Conservation (phyloP, 1,140 invertebrate genomes). For the Drosophila yakuba region DNA sequence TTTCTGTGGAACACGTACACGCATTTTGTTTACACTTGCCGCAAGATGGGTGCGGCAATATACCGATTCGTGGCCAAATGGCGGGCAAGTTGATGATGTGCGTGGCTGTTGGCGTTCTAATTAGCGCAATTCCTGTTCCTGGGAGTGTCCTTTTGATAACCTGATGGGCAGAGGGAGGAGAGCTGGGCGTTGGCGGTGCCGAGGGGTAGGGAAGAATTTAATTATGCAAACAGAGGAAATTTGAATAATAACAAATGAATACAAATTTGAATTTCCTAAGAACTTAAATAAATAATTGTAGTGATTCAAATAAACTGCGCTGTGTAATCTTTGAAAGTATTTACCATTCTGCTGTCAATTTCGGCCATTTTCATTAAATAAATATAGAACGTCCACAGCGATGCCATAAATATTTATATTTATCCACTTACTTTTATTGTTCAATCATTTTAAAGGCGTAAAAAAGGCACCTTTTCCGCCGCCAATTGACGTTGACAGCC, state of each 20-base stretch:
- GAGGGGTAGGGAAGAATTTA: constrained; percentile 1
- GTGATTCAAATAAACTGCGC: background rate
- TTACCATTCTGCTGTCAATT: no score
- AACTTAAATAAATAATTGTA: background rate
- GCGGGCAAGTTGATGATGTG: constrained; percentile 49
- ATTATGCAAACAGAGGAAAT: no score
- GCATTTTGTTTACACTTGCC: constrained; percentile 32
- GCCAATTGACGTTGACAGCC: constrained; percentile 1
- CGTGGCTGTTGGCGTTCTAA: constrained; percentile 57
- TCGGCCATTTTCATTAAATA: background rate
- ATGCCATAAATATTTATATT: background rate
- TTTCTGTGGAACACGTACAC: constrained; percentile 51
- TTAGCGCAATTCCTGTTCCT: constrained; percentile 45
- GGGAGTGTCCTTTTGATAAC: constrained; percentile 49
- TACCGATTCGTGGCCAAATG: background rate
- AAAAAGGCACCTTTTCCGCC: background rate
- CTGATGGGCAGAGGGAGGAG: background rate
- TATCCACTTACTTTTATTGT: background rate
- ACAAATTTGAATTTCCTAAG: no score
- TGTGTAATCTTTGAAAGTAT: no score
- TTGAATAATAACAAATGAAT: constrained; percentile 6
- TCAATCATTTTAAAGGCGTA: background rate
- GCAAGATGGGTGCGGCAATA: background rate
- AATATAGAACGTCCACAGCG: background rate
- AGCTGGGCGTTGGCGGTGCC: background rate